Evolutionary conservation across 2,113 vertebrate genomes (phyloP).

Genomic region (Gila orcuttii): DNA sequence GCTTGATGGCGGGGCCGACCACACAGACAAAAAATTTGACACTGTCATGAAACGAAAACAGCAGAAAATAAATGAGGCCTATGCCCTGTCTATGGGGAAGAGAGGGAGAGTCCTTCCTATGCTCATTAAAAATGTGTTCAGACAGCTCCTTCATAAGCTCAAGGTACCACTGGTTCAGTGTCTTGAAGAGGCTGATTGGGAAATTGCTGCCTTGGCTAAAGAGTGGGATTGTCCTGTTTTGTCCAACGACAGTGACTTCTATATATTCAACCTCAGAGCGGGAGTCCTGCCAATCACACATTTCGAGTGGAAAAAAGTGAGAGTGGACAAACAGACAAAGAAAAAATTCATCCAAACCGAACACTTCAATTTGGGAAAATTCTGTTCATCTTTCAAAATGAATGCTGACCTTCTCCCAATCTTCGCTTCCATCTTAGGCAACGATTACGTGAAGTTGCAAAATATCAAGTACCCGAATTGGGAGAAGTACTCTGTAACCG

Average conservation of each 20-base stretch:
- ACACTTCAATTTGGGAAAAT: slow-evolving; percentile 67
- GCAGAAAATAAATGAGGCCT: slow-evolving; percentile 69
- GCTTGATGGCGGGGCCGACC: slow-evolving; percentile 82
- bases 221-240: slow-evolving; percentile 86
- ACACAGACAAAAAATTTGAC: slow-evolving; percentile 76
- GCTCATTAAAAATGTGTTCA: slow-evolving; percentile 76
- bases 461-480: slow-evolving; percentile 22
- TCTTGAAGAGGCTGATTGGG: slow-evolving; percentile 83
- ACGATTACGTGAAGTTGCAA: slow-evolving; percentile 73
- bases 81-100: slow-evolving; percentile 64
- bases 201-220: slow-evolving; percentile 82
- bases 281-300: slow-evolving; percentile 79
- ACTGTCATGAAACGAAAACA: slow-evolving; percentile 66
- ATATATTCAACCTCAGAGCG: slow-evolving; percentile 78
- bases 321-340: neutral
- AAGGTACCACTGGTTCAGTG: slow-evolving; percentile 78
- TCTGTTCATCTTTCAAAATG: slow-evolving; percentile 76
- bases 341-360: slow-evolving; percentile 74
- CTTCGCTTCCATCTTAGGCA: slow-evolving; percentile 82
- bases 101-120: slow-evolving; percentile 69
- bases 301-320: slow-evolving; percentile 78
- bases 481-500: slow-evolving; percentile 60
- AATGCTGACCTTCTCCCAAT: slow-evolving; percentile 76
- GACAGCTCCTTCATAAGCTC: slow-evolving; percentile 77
- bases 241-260: slow-evolving; percentile 88